phyloP scores from a whole-genome alignment of 2,113 vertebrate species.

The Diadophis punctatus region DNA sequence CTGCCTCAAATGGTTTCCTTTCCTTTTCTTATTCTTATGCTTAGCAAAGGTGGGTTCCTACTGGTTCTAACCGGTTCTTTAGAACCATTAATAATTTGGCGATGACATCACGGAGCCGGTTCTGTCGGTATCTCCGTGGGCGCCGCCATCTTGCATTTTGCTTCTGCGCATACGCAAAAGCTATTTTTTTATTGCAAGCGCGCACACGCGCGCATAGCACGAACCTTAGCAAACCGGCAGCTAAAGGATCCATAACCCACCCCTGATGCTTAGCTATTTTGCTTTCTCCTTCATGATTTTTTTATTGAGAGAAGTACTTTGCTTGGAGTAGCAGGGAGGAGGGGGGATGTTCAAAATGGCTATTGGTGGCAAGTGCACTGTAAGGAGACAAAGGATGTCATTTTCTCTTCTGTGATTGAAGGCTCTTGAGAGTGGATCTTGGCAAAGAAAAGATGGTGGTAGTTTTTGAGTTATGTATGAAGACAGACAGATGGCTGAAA shows the following conservation, averaged over 20 bases:
- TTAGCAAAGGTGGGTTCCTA: background rate
- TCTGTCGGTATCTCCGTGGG: too few species aligned
- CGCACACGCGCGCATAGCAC: too few species aligned
- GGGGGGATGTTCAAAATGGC: background rate
- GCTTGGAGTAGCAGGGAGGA: background rate
- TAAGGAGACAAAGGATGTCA: background rate
- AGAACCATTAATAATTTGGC: too few species aligned
- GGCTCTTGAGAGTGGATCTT: slow-evolving; percentile 25
- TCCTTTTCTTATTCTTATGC: slow-evolving; percentile 11
- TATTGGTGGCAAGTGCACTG: background rate
- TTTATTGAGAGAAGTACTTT: background rate
- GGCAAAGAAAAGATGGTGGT: slow-evolving; percentile 16
- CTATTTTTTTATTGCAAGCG: too few species aligned
- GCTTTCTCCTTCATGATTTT: slow-evolving; percentile 18
- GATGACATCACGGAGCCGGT: too few species aligned
- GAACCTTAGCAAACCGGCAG: too few species aligned
- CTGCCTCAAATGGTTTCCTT: background rate
- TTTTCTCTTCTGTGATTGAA: slow-evolving; percentile 18
- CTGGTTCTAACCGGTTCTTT: too few species aligned
- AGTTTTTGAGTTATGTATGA: slow-evolving; percentile 8
- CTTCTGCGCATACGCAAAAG: too few species aligned
- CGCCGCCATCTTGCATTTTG: too few species aligned
- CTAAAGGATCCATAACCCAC: too few species aligned
- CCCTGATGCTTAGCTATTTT: background rate
- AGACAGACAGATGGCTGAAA: slow-evolving; percentile 15